Percentiles rank a stretch among this genome's conserved stretches.
Conservation (phyloP, 2,888 invertebrate species). For the Hofmannophila pseudospretella region DNA sequence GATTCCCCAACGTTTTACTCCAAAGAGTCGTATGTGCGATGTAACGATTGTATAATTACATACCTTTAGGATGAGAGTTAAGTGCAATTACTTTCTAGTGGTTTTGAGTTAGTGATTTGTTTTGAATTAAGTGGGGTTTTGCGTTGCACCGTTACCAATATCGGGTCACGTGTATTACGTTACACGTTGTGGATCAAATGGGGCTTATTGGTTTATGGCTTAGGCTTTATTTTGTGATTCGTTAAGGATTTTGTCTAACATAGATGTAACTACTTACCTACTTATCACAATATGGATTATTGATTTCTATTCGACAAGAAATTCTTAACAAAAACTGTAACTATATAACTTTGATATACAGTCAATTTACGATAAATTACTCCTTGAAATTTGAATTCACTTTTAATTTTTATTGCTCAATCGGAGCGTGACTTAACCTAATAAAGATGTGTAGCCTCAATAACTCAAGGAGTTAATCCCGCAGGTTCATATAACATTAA, state of each 20-base stretch:
- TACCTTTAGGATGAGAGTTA: conserved; percentile 17
- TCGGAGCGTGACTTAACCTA: conserved; percentile 41
- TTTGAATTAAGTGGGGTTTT: conserved; percentile 16
- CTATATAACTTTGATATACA: too few species aligned
- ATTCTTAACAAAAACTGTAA: too few species aligned
- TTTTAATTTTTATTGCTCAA: conserved; percentile 31
- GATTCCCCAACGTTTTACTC: conserved; percentile 12
- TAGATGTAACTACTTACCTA: too few species aligned
- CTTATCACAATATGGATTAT: too few species aligned
- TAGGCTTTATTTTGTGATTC: conserved; percentile 3
- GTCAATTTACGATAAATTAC: too few species aligned
- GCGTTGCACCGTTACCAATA: conserved; percentile 35
- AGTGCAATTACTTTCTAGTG: conserved; percentile 10
- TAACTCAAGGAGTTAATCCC: conserved; percentile 36
- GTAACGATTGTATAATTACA: conserved; percentile 16
- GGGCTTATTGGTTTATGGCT: conserved; percentile 32
- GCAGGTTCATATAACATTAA: conserved; percentile 29
- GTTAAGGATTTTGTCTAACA: too few species aligned
- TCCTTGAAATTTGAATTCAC: too few species aligned
- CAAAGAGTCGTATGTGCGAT: conserved; percentile 19
- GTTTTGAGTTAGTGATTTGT: conserved; percentile 11
- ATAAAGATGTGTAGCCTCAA: conserved; percentile 37
- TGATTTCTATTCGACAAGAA: too few species aligned
- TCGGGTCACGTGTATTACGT: conserved; percentile 51
- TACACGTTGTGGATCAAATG: conserved; percentile 48